Base-by-base conservation (phyloP, 1,140 invertebrate genomes). In the Lepidurus couesii region DNA sequence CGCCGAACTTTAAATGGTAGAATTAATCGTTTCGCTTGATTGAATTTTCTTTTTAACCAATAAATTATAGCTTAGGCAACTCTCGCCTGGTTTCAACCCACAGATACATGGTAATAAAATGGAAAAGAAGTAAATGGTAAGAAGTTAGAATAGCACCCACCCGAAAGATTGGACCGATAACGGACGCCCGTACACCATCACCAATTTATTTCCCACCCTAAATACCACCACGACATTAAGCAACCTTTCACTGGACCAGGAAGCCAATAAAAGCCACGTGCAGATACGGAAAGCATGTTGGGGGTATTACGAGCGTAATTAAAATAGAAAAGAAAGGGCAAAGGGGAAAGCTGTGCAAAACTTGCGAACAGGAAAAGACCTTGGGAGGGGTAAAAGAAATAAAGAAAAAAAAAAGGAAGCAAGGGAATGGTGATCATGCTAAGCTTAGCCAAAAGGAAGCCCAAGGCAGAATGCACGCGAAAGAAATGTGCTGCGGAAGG, bases 81-180 rank as follows among this genome's bases (percentile, higher is more conserved):
- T 7, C 6, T 65, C 6, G 16, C 16, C 53, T 65, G 21, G 16
- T 65, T 47, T 65, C 0, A 65, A 16, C 53, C 47, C 53, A 7
- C 4, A 65, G 7, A 21, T 65, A 65, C 53, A 16, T 65, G 7
- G 8, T 65, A 21, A 65, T 16, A 65, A 65, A 65, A 65, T 5
- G 53, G 5, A 21, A 65, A 65, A 65, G 6, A 4, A 13, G 47
- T 11, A 34, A 34, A 34, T 2, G 34, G 34, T 16, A 65, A 65
- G 53, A 65, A 65, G 53, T 1, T n/a, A 7, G n/a, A 65, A 65
- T 65, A 65, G 53, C 53, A 65, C 53, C 53, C 53, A 65, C 53
- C 53, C 53, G 53, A 65, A 65, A n/a, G 53, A 65, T 65, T 65
- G 53, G 53, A 65, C 8, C 53, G 53, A 65, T 65, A 65, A 65